phyloP scores from a whole-genome alignment of 2,888 invertebrate species.

The Tinea pellionella region DNA sequence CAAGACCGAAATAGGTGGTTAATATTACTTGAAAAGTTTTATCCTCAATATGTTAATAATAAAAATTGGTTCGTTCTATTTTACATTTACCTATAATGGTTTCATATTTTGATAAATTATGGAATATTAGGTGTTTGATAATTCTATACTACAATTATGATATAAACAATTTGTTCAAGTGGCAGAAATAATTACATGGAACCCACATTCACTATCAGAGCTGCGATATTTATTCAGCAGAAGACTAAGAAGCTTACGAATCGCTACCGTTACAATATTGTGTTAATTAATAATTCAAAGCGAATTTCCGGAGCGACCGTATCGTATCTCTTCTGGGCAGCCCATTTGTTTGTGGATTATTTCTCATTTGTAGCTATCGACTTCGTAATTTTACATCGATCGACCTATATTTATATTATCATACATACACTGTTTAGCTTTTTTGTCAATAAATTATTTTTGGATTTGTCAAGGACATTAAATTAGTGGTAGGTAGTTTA shows the following conservation, averaged over 20 bases:
- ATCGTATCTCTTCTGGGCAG: conserved; percentile 48
- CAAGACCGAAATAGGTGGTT: neutral
- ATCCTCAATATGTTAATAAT: neutral
- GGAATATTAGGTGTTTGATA: neutral
- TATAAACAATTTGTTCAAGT: neutral
- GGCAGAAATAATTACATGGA: neutral
- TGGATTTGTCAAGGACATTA: neutral
- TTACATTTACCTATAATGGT: neutral
- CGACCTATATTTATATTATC: neutral
- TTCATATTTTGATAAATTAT: neutral
- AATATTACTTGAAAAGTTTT: neutral
- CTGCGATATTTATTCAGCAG: conserved; percentile 52
- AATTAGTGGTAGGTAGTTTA: neutral
- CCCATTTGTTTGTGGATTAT: conserved; percentile 43
- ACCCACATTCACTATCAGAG: conserved; percentile 29
- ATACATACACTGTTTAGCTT: neutral
- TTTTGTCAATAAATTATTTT: neutral
- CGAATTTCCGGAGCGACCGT: conserved; percentile 37
- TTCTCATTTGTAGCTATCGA: conserved; percentile 23
- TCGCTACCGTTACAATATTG: conserved; percentile 48
- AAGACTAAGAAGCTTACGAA: conserved; percentile 58
- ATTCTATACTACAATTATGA: neutral
- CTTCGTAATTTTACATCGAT: neutral
- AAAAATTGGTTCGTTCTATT: neutral
- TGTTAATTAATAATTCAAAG: conserved; percentile 56